Percentiles rank a stretch among this genome's conserved stretches.
Evolutionary conservation across 2,888 invertebrate genomes (phyloP).

Genomic region (Scaptomyza caliginosa): DNA sequence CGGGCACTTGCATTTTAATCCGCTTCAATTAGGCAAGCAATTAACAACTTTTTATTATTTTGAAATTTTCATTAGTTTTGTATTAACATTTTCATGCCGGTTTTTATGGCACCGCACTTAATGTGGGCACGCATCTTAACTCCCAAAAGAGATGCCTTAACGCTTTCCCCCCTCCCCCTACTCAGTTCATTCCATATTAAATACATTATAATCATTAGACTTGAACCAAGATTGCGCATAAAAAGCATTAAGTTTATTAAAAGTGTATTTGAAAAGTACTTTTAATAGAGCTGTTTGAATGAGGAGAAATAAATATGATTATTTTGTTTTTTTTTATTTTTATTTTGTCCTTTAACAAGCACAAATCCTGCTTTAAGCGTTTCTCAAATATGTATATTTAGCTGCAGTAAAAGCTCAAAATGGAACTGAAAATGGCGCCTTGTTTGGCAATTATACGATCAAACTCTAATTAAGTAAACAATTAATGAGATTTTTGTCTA

Average conservation of each 20-base stretch:
- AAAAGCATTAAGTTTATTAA: slow-evolving; percentile 2
- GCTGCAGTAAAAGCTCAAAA: neutral
- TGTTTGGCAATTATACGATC: slow-evolving; percentile 6
- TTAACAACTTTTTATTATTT: slow-evolving; percentile 39
- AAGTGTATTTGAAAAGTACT: neutral
- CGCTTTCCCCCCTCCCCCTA: neutral
- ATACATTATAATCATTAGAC: slow-evolving; percentile 1
- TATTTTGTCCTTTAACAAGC: too few relatives aligned
- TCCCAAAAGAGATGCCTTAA: neutral
- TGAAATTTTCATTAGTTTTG: slow-evolving; percentile 38
- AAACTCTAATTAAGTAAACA: slow-evolving; percentile 59
- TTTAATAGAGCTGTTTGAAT: neutral
- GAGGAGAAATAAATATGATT: too few relatives aligned
- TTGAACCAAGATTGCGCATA: neutral
- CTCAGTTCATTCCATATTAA: neutral
- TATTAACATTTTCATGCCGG: slow-evolving; percentile 51
- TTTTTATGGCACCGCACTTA: slow-evolving; percentile 32
- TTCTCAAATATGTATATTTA: too few relatives aligned
- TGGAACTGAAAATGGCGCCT: slow-evolving; percentile 6
- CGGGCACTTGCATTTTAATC: neutral
- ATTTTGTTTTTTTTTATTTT: neutral
- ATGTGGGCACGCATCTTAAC: slow-evolving; percentile 35
- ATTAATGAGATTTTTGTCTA: slow-evolving; percentile 45
- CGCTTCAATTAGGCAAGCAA: slow-evolving; percentile 57
- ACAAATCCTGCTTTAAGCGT: too few relatives aligned